Evolutionary conservation across 2,797 vertebrate species (phyloP).

Genomic region (Mus spretus): DNA sequence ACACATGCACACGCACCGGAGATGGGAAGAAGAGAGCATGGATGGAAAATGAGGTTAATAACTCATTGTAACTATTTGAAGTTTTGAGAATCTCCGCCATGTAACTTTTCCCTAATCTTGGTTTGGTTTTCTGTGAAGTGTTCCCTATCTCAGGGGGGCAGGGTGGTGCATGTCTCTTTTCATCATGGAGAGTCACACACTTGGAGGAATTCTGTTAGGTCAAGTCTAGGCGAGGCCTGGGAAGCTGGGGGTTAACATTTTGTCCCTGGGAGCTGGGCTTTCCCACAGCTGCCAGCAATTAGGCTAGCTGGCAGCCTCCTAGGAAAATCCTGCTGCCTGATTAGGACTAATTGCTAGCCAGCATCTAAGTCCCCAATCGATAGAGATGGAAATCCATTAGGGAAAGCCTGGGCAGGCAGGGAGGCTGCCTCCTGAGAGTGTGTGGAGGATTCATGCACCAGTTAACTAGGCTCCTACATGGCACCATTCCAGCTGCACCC

Average conservation of each 20-base stretch:
- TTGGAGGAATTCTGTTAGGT: background rate
- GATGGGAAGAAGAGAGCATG: accelerated
- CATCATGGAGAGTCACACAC: background rate
- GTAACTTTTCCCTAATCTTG: background rate
- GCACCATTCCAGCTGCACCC: accelerated
- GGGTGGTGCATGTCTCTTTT: background rate
- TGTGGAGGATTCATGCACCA: background rate
- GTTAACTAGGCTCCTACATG: accelerated
- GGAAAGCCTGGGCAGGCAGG: background rate
- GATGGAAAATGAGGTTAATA: background rate
- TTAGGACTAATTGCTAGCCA: conserved; percentile 86
- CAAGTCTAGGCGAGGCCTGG: background rate
- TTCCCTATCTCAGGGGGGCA: background rate
- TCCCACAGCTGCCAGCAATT: conserved; percentile 82
- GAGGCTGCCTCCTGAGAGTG: background rate
- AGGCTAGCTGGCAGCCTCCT: conserved; percentile 79
- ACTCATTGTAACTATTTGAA: background rate
- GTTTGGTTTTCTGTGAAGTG: background rate
- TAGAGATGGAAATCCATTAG: conserved; percentile 69
- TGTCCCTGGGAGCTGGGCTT: conserved; percentile 1
- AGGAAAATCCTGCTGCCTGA: conserved; percentile 81
- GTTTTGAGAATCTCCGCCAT: background rate
- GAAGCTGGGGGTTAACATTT: conserved; percentile 72
- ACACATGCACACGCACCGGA: background rate
- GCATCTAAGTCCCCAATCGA: conserved; percentile 71